Conservation (phyloP, 2,888 invertebrate species). For the Galerucella calmariensis region DNA sequence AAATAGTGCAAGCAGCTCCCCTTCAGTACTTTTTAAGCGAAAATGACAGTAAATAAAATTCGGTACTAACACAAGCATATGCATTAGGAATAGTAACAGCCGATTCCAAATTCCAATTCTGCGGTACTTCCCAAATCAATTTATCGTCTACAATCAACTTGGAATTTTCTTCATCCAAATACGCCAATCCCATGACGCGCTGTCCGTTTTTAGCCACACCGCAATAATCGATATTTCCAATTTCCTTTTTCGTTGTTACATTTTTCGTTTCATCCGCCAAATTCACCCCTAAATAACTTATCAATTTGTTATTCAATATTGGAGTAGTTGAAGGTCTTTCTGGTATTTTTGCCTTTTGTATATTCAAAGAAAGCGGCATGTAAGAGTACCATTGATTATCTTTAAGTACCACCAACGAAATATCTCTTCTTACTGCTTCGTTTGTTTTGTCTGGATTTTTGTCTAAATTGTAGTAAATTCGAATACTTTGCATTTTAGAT, state of each 20-base stretch:
- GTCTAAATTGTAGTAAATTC: conserved; percentile 72
- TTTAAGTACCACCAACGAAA: conserved; percentile 81
- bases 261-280: conserved; percentile 59
- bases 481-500: conserved; percentile 51
- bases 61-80: conserved; percentile 70
- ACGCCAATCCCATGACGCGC: conserved; percentile 76
- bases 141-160: conserved; percentile 60
- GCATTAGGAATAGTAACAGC: conserved; percentile 85
- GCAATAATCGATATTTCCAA: conserved; percentile 62
- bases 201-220: conserved; percentile 65
- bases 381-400: conserved; percentile 63
- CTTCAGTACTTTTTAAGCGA: too few species aligned
- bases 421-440: conserved; percentile 74
- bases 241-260: conserved; percentile 51
- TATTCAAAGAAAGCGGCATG: conserved; percentile 55
- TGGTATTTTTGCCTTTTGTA: conserved; percentile 34
- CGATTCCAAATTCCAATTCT: conserved; percentile 78
- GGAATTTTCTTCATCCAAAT: conserved; percentile 56
- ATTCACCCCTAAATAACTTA: conserved; percentile 60
- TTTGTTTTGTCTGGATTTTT: conserved; percentile 73
- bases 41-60: too few species aligned
- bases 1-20: too few species aligned
- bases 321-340: conserved; percentile 5
- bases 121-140: conserved; percentile 76
- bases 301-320: conserved; percentile 51